Evolutionary conservation across 2,113 vertebrate species (phyloP).

Genomic region (Scalopus aquaticus): DNA sequence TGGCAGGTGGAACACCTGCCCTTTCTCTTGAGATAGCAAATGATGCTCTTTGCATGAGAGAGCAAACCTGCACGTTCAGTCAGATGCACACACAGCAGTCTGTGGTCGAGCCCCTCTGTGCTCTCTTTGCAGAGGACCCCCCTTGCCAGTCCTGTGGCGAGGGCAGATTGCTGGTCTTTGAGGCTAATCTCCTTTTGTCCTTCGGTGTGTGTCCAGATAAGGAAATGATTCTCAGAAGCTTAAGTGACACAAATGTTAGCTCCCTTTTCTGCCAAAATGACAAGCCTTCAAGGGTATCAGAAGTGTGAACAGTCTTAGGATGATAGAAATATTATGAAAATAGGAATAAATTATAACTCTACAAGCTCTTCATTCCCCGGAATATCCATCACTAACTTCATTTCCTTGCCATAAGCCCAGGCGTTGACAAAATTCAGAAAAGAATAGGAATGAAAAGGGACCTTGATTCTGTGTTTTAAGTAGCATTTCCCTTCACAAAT

Average conservation of each 20-base stretch:
- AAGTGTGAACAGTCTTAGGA: neutral
- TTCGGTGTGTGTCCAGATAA: neutral
- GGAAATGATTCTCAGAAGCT: neutral
- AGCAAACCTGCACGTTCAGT: fast-evolving
- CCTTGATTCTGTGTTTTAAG: conserved; percentile 21
- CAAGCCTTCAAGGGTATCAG: neutral
- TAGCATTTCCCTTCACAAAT: conserved; percentile 8
- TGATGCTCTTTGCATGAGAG: neutral
- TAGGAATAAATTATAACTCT: neutral
- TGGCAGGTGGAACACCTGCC: neutral
- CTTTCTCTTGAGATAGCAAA: neutral
- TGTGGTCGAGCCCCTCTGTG: neutral
- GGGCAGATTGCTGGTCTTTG: no score
- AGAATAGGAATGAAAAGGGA: conserved; percentile 30
- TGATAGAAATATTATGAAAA: conserved; percentile 18
- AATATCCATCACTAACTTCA: neutral
- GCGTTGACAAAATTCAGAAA: neutral
- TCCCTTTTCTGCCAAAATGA: neutral
- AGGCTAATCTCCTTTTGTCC: no score
- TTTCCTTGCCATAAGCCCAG: neutral
- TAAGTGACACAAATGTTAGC: neutral
- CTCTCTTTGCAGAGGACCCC: neutral
- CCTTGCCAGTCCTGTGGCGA: neutral
- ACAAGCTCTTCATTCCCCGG: neutral
- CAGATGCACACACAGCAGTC: neutral